These are phyloP conservation scores for Platichthys stellatus DNA, from an alignment of 2,113 vertebrate genomes.

Conservation along the genomic window DNA sequence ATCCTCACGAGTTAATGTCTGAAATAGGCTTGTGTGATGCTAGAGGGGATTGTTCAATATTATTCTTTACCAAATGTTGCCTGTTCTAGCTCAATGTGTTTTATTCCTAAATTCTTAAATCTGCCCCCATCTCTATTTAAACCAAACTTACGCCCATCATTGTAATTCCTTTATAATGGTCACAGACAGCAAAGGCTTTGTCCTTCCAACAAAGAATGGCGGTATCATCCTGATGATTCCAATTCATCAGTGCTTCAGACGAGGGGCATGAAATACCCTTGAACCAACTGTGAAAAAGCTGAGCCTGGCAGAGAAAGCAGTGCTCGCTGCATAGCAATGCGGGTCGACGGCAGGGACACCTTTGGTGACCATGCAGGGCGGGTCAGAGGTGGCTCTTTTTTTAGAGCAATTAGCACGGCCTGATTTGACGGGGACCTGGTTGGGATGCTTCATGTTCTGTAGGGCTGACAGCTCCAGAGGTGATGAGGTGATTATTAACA, in stretches of 20 bases:
- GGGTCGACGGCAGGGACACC: constrained; percentile 51
- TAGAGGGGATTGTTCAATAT: too few relatives aligned
- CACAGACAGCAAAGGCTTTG: not conserved
- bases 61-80: too few relatives aligned
- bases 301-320: constrained; percentile 45
- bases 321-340: constrained; percentile 69
- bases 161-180: not conserved
- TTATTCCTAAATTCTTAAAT: too few relatives aligned
- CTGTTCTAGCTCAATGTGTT: too few relatives aligned
- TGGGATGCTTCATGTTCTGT: constrained; percentile 63
- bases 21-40: too few relatives aligned
- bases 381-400: constrained; percentile 68
- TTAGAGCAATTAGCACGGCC: constrained; percentile 76
- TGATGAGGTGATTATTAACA: constrained; percentile 72
- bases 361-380: constrained; percentile 48
- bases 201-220: constrained; percentile 23
- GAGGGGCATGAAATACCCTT: constrained; percentile 55
- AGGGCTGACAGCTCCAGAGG: constrained; percentile 64
- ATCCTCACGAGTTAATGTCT: too few relatives aligned
- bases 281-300: constrained; percentile 47
- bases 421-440: constrained; percentile 58
- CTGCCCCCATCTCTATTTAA: not conserved
- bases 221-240: constrained; percentile 40
- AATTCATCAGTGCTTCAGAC: constrained; percentile 42
- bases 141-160: not conserved